phyloP scores from a whole-genome alignment of 2,888 invertebrate genomes.

The Odontocolon sp. region DNA sequence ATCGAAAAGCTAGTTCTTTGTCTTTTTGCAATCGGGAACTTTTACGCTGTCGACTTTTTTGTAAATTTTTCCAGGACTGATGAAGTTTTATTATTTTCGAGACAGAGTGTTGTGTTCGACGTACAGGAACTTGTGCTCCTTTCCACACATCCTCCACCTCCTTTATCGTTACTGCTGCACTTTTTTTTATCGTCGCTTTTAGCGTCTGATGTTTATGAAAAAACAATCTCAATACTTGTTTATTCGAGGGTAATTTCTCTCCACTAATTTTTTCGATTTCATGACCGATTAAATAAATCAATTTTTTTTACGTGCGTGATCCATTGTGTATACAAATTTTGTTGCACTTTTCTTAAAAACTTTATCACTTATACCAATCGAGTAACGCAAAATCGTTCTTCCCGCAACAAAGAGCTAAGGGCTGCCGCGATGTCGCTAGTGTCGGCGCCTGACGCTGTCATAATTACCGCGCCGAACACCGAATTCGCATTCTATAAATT shows the following conservation, averaged over 20 bases:
- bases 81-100: background rate
- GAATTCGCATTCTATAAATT: too few species aligned
- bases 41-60: background rate
- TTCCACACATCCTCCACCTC: constrained; percentile 19
- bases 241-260: constrained; percentile 24
- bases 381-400: too few species aligned
- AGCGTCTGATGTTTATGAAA: constrained; percentile 42
- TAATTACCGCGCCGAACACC: too few species aligned
- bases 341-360: too few species aligned
- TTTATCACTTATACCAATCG: too few species aligned
- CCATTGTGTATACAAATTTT: too few species aligned
- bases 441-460: too few species aligned
- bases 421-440: too few species aligned
- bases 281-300: constrained; percentile 1
- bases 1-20: background rate
- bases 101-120: background rate
- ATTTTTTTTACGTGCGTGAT: background rate
- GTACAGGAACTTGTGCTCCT: background rate
- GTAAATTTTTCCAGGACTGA: background rate
- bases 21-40: background rate
- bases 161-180: constrained; percentile 12
- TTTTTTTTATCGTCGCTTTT: constrained; percentile 23
- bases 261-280: constrained; percentile 7
- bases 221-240: constrained; percentile 30
- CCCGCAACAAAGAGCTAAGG: too few species aligned